Base-by-base conservation (phyloP, 2,888 invertebrate genomes). In the Tetramorium bicarinatum region DNA sequence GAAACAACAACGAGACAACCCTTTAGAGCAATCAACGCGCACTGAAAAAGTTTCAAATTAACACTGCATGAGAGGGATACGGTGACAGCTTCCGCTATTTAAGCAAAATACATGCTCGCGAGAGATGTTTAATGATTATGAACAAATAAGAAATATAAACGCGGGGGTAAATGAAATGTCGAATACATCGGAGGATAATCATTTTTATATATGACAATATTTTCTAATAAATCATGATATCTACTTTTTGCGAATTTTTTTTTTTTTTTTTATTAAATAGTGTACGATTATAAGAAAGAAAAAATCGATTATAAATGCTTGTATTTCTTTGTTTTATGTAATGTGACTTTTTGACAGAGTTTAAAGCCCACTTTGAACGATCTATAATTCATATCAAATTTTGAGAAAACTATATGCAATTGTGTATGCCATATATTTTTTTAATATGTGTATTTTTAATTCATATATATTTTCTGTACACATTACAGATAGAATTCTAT, bases 1-100 rank as follows among this genome's bases (percentile, higher is more conserved):
- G 41, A 47, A 76, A 76, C 41, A 80, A 61, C 56, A 71, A 75
- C 75, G 75, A 75, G 38, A 62, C 21, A 56, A 79, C 18, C 72
- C 72, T 79, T 34, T 56, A 44, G 56, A 21, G 44, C 18, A 47
- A 56, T 71, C 18, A 79, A 72, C 59, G 38, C 79, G 59, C 79
- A 80, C 79, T 80, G 79, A 72, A 80, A 80, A 80, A 59, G 59
- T 80, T 72, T 25, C 38, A 72, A 49, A 59, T 80, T 72, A 72
- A 3, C 79, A 72, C 59, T 72, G 11, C 38, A n/a, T n/a, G 34
- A 18, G 21, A 47, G 4, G 8, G 7, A 52, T 62, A n/a, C 18
- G n/a, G 7, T 13, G 25, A 15, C 2, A 54, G 6, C n/a, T 75
- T 61, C 13, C 9, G 61, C 29, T 75, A 61, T 34, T 29, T 34